Evolutionary conservation across 35 echinoderm and acorn worm species (phyloP).

Genomic region (Hemicentrotus pulcherrimus): DNA sequence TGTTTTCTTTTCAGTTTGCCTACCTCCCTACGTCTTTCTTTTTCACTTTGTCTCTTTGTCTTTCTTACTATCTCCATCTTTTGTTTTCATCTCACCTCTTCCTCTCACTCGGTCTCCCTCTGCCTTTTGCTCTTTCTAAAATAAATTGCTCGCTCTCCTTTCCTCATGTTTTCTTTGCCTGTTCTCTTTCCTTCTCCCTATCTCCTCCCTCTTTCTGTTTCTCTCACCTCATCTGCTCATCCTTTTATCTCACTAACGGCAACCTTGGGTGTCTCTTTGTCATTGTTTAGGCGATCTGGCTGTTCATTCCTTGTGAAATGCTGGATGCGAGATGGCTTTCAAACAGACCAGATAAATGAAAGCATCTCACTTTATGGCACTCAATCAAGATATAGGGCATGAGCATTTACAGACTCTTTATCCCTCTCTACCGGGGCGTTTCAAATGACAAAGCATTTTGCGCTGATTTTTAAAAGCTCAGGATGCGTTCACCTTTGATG

Average conservation of each 20-base stretch:
- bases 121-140: too few species aligned
- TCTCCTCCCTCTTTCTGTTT: neutral
- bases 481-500: neutral
- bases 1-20: too few species aligned
- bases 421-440: neutral
- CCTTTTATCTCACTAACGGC: neutral
- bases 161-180: neutral
- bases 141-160: neutral
- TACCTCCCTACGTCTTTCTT: too few species aligned
- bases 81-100: too few species aligned
- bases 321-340: neutral
- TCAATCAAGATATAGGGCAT: neutral
- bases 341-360: neutral
- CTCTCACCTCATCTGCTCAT: neutral
- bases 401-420: neutral
- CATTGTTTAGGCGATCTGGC: neutral
- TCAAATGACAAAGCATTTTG: neutral
- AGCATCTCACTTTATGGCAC: neutral
- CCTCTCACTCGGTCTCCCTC: too few species aligned
- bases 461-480: neutral
- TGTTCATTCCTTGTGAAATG: neutral
- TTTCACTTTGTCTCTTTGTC: too few species aligned
- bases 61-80: too few species aligned
- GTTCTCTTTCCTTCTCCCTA: neutral
- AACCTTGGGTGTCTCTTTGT: neutral